Evolutionary conservation across 2,888 invertebrate genomes (phyloP).

Genomic region (Pachliopta kotzebuea): DNA sequence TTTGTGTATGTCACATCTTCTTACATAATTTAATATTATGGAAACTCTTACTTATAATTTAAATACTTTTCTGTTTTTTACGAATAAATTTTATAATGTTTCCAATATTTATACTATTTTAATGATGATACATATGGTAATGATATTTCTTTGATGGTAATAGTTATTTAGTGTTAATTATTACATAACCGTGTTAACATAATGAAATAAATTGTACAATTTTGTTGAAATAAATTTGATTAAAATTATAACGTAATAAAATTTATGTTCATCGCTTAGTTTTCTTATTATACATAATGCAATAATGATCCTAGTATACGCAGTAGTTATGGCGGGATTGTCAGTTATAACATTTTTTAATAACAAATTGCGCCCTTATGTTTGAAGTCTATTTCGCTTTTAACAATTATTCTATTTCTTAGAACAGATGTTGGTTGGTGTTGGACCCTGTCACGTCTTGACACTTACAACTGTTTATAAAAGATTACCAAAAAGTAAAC

Average conservation of each 20-base stretch:
- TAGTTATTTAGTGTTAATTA: background rate
- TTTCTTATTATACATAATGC: no score
- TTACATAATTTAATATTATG: constrained; percentile 18
- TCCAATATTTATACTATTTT: background rate
- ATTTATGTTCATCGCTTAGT: no score
- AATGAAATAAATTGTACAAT: no score
- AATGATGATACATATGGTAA: background rate
- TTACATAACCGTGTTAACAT: background rate
- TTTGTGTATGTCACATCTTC: constrained; percentile 15
- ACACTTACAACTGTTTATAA: background rate
- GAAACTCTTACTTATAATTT: background rate
- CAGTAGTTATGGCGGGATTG: no score
- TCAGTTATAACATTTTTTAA: no score
- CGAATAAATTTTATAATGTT: background rate
- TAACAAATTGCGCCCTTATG: background rate
- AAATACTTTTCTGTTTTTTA: background rate
- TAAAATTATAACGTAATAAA: no score
- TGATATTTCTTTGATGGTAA: background rate
- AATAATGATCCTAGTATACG: no score
- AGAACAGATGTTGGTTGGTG: background rate
- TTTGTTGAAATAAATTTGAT: no score
- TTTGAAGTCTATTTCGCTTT: background rate
- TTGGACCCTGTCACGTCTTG: no score
- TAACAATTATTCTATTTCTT: no score
- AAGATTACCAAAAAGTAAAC: background rate